Percentiles rank a stretch among this genome's conserved stretches.
Evolutionary conservation across 2,888 invertebrate species (phyloP).

Genomic region (Rhabditophanes sp.): DNA sequence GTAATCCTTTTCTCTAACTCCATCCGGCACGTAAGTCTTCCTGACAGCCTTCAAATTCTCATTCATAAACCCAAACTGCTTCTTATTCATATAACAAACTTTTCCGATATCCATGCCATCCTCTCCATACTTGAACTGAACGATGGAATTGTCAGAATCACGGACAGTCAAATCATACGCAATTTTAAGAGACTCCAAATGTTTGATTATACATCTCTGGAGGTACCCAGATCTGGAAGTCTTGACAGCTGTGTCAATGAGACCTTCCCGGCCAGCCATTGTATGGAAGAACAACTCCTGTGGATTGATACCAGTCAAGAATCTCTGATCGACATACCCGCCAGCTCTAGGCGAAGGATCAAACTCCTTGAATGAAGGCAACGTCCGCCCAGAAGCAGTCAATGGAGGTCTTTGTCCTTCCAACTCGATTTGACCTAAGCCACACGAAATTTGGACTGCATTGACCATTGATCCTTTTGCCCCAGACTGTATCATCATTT

Average conservation of each 20-base stretch:
- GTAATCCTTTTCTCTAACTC: constrained; percentile 45
- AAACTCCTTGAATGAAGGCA: constrained; percentile 63
- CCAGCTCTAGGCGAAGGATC: constrained; percentile 48
- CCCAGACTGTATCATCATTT: constrained; percentile 92
- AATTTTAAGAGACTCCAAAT: constrained; percentile 78
- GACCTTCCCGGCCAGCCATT: constrained; percentile 97
- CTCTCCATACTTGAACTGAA: constrained; percentile 84
- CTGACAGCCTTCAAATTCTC: constrained; percentile 53
- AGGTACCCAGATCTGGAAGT: constrained; percentile 94
- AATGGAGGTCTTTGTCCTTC: constrained; percentile 74
- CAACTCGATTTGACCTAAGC: constrained; percentile 90
- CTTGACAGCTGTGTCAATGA: constrained; percentile 98
- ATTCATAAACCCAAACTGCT: constrained; percentile 65
- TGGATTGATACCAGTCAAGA: constrained; percentile 92
- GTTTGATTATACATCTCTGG: constrained; percentile 88
- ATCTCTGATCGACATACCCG: constrained; percentile 85
- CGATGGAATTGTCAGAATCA: constrained; percentile 76
- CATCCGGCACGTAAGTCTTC: constrained; percentile 18
- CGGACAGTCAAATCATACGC: constrained; percentile 85
- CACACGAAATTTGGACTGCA: constrained; percentile 62
- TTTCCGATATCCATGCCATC: constrained; percentile 68
- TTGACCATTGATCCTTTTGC: constrained; percentile 85
- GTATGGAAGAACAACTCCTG: constrained; percentile 98
- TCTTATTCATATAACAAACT: constrained; percentile 63
- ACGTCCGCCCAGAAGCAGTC: constrained; percentile 71